Percentiles rank a stretch among this genome's conserved stretches.
Evolutionary conservation across 2,888 invertebrate species (phyloP).

Genomic region (Fragum sueziense): DNA sequence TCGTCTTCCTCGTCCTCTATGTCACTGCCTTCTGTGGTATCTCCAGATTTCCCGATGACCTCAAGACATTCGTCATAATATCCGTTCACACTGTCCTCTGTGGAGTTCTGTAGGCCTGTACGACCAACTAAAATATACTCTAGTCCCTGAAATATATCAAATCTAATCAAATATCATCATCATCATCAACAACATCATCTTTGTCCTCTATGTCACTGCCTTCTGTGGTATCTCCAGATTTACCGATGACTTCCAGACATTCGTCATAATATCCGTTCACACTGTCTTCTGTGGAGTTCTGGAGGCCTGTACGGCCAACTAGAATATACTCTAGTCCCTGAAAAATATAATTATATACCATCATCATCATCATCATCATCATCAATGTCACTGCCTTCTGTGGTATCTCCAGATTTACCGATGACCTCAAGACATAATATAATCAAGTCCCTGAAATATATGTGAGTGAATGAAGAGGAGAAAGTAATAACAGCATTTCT

Average conservation of each 20-base stretch:
- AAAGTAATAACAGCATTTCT: no score
- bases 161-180: no score
- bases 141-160: slow-evolving; percentile 72
- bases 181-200: neutral
- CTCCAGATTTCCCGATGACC: slow-evolving; percentile 36
- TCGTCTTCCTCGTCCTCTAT: neutral
- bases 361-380: neutral
- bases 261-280: slow-evolving; percentile 42
- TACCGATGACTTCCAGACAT: slow-evolving; percentile 30
- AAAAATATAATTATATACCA: neutral
- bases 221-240: slow-evolving; percentile 38
- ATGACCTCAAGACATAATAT: slow-evolving; percentile 56
- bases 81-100: slow-evolving; percentile 35
- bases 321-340: slow-evolving; percentile 74
- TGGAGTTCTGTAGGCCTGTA: slow-evolving; percentile 54
- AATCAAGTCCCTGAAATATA: slow-evolving; percentile 72
- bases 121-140: slow-evolving; percentile 71
- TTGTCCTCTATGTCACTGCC: neutral
- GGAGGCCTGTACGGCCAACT: slow-evolving; percentile 63
- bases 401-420: slow-evolving; percentile 34
- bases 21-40: slow-evolving; percentile 22
- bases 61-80: slow-evolving; percentile 34
- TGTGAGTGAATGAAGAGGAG: neutral
- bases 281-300: slow-evolving; percentile 37
- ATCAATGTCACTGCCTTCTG: slow-evolving; percentile 15